A percentile compares a stretch with the other conserved stretches of the same genome.
Conservation (phyloP, 2,113 vertebrate genomes). For the Thinocorus orbignyianus region DNA sequence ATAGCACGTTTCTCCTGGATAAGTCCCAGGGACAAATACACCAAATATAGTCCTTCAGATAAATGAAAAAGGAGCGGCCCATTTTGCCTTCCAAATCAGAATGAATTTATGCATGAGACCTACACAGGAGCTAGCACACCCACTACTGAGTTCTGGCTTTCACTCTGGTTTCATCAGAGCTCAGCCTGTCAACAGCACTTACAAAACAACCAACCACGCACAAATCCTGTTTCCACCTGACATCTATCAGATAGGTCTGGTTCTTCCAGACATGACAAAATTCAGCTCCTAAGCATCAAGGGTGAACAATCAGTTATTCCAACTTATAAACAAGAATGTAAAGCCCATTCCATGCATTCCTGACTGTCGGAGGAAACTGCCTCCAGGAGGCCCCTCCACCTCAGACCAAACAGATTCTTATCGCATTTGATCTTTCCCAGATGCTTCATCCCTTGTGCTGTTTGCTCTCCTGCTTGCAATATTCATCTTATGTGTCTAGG, state of each 20-base stretch:
- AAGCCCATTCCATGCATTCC: background rate
- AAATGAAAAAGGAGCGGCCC: conserved; percentile 4
- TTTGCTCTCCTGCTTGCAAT: background rate
- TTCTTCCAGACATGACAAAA: background rate
- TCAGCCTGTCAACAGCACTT: background rate
- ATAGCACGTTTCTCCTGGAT: background rate
- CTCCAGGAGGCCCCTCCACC: background rate
- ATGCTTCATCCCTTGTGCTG: background rate
- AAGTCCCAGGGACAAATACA: background rate
- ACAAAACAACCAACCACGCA: background rate
- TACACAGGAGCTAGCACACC: background rate
- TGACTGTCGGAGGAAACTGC: background rate
- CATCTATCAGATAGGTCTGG: background rate
- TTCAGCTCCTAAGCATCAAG: background rate
- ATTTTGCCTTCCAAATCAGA: conserved; percentile 27
- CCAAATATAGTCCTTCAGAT: background rate
- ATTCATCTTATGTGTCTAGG: background rate
- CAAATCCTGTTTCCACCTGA: background rate
- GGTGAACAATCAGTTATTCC: background rate
- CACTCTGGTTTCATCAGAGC: background rate
- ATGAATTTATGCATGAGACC: background rate
- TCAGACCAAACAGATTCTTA: background rate
- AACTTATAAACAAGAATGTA: background rate
- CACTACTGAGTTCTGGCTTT: background rate
- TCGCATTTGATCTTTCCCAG: background rate